phyloP scores from a whole-genome alignment of 2,797 vertebrate species.

The Onychomys torridus region DNA sequence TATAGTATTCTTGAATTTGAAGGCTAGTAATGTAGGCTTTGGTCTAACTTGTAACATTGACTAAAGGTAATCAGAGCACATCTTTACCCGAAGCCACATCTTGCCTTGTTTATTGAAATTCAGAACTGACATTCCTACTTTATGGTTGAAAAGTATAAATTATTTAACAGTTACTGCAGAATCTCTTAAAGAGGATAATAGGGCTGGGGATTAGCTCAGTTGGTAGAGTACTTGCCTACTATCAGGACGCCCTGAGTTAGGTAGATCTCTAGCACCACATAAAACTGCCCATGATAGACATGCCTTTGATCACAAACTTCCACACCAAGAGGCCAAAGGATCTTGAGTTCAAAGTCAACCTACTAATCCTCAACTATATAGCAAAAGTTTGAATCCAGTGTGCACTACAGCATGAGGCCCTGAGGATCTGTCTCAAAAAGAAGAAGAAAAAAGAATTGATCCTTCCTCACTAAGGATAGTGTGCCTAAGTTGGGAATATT shows the following conservation, averaged over 20 bases:
- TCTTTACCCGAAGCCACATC: not conserved
- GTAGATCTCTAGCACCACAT: not conserved
- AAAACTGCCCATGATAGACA: not conserved
- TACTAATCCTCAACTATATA: not conserved
- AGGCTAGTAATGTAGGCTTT: not conserved
- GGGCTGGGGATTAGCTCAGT: not conserved
- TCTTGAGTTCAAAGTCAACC: not conserved
- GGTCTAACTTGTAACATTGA: slow-evolving; percentile 1
- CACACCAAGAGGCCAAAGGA: not conserved
- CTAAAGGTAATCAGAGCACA: not conserved
- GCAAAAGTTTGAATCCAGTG: not conserved
- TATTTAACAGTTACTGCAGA: slow-evolving; percentile 33
- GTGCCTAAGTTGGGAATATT: not conserved
- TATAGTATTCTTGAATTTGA: slow-evolving; percentile 35
- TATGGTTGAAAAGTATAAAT: not conserved
- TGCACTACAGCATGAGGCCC: not conserved
- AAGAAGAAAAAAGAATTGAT: not conserved
- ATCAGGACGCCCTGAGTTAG: not conserved
- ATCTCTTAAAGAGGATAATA: not conserved
- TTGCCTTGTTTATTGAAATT: not conserved
- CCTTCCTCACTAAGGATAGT: not conserved
- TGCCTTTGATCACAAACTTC: not conserved
- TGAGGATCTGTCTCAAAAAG: not conserved
- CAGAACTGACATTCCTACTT: not conserved
- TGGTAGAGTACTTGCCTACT: not conserved